A percentile compares a stretch with the other conserved stretches of the same genome.
phyloP scores from a whole-genome alignment of 23 tunicate genomes.

The Styela plicata region DNA sequence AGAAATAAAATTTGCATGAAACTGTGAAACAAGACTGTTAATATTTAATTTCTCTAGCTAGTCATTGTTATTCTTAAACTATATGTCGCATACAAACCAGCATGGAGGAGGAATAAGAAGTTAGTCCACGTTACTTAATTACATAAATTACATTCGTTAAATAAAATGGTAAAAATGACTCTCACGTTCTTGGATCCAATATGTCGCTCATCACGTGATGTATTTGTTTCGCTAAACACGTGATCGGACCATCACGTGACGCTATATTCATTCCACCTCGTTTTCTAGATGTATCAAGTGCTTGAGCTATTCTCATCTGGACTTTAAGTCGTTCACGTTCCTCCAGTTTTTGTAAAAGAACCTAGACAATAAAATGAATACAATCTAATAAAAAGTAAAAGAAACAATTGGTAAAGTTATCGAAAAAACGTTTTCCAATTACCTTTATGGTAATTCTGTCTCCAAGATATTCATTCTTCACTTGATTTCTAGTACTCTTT shows the following conservation, averaged over 20 bases:
- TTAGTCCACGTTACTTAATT: no score
- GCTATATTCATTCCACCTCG: slow-evolving; percentile 53
- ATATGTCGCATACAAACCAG: no score
- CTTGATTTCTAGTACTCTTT: not conserved
- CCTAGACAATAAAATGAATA: slow-evolving; percentile 4
- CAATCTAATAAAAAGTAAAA: no score
- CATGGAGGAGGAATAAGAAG: no score
- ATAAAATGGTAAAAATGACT: no score
- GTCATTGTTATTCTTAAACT: no score
- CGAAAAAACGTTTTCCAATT: not conserved
- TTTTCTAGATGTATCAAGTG: slow-evolving; percentile 31
- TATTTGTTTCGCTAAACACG: slow-evolving; percentile 56
- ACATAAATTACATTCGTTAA: no score
- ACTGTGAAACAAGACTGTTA: no score
- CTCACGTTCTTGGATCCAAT: slow-evolving; percentile 77
- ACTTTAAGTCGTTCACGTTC: slow-evolving; percentile 16
- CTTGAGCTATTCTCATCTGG: slow-evolving; percentile 33
- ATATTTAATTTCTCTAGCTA: no score
- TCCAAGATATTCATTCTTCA: not conserved
- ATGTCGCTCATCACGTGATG: slow-evolving; percentile 82
- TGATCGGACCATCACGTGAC: slow-evolving; percentile 27
- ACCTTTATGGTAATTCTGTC: not conserved
- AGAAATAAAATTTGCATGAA: no score
- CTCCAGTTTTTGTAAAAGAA: slow-evolving; percentile 5
- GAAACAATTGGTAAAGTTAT: no score